phyloP scores from a whole-genome alignment of 2,888 invertebrate genomes.

The Drosophila quinaria region DNA sequence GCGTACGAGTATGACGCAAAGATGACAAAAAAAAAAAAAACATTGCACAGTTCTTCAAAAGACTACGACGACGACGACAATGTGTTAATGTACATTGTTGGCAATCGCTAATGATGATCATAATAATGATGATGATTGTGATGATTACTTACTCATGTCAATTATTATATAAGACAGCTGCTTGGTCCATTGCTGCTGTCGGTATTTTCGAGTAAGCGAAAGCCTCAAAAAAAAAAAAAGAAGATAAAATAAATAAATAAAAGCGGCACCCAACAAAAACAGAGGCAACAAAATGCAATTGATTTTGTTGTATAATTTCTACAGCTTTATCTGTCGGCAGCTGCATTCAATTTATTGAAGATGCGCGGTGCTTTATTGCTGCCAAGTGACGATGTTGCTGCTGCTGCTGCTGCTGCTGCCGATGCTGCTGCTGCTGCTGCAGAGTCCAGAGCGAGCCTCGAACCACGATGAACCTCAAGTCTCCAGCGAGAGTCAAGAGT shows the following conservation, averaged over 20 bases:
- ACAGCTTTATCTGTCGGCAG: constrained; percentile 71
- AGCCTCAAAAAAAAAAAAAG: constrained; percentile 44
- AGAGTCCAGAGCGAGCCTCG: constrained; percentile 25
- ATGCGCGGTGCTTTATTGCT: constrained; percentile 72
- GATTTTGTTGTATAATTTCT: constrained; percentile 76
- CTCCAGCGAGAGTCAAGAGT: constrained; percentile 34
- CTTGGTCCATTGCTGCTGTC: constrained; percentile 37
- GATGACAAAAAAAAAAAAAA: neutral
- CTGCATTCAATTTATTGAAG: constrained; percentile 76
- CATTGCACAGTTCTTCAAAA: constrained; percentile 18
- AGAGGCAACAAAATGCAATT: constrained; percentile 65
- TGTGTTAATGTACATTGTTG: constrained; percentile 62
- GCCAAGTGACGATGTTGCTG: constrained; percentile 17
- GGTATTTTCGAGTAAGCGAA: constrained; percentile 45
- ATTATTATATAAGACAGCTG: constrained; percentile 69
- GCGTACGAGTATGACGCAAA: constrained; percentile 45
- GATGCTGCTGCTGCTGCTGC: constrained; percentile 9
- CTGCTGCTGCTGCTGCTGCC: constrained; percentile 6
- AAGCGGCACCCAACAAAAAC: constrained; percentile 21
- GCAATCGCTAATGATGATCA: constrained; percentile 23
- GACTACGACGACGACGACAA: constrained; percentile 10
- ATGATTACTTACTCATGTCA: constrained; percentile 77
- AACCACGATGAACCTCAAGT: constrained; percentile 16
- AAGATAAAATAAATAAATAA: no score
- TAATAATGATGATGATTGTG: constrained; percentile 33